These are phyloP conservation scores for Brachionus rubens DNA, from an alignment of 1,140 invertebrate species.

Conservation along the genomic window DNA sequence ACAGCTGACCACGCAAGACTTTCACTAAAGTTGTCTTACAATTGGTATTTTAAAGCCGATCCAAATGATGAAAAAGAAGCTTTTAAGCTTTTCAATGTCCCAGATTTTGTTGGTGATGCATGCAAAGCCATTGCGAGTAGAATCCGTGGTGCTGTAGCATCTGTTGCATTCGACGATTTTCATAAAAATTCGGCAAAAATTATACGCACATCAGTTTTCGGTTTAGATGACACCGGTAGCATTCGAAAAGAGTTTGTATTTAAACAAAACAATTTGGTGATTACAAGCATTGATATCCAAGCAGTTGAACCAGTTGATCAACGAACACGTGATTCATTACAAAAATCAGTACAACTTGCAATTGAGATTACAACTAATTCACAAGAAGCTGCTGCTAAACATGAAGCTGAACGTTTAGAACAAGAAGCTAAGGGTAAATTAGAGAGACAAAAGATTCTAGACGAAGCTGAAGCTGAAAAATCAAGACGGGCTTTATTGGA, in stretches of 20 bases:
- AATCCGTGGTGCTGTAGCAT: conserved; percentile 63
- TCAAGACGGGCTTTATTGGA: conserved; percentile 60
- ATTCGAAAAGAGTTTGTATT: conserved; percentile 59
- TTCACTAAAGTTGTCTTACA: conserved; percentile 63
- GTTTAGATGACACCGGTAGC: conserved; percentile 60
- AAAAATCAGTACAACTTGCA: conserved; percentile 64
- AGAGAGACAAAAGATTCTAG: conserved; percentile 62
- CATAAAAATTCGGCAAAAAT: conserved; percentile 62
- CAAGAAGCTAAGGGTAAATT: conserved; percentile 63
- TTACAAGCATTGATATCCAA: conserved; percentile 64
- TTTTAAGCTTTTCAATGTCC: conserved; percentile 63
- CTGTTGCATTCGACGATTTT: conserved; percentile 62
- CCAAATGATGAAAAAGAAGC: conserved; percentile 50
- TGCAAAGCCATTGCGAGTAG: conserved; percentile 64
- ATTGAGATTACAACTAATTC: conserved; percentile 64
- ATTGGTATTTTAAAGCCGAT: conserved; percentile 56
- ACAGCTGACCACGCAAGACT: conserved; percentile 64
- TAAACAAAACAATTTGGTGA: conserved; percentile 59
- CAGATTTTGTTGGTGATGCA: conserved; percentile 64
- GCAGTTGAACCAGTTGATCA: conserved; percentile 65
- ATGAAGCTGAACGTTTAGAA: conserved; percentile 64
- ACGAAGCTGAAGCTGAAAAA: conserved; percentile 62
- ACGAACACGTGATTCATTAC: conserved; percentile 62
- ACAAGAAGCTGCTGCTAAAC: conserved; percentile 59
- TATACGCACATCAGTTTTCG: conserved; percentile 63